These are phyloP conservation scores for Brachionus paranguensis DNA, from an alignment of 1,140 invertebrate genomes.

Conservation along the genomic window DNA sequence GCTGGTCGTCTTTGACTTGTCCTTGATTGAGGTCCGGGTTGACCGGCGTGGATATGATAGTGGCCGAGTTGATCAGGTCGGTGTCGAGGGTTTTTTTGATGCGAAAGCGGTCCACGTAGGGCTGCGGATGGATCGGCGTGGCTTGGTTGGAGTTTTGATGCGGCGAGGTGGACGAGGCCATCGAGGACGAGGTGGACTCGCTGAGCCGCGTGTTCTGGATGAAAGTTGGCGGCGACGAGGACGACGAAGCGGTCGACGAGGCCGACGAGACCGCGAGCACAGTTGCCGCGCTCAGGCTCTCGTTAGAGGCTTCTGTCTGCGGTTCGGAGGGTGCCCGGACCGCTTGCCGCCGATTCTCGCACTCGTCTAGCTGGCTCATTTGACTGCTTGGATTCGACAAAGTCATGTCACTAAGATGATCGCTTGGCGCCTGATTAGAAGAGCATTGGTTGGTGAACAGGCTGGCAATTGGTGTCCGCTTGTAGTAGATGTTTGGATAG, in stretches of 20 bases:
- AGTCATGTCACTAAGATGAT: not conserved
- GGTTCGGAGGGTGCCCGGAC: not conserved
- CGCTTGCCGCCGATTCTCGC: not conserved
- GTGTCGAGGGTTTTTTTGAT: conserved; percentile 7
- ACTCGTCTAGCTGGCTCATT: not conserved
- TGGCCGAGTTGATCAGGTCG: not conserved
- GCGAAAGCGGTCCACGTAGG: not conserved
- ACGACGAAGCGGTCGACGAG: not conserved
- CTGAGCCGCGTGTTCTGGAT: not conserved
- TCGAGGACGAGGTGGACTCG: not conserved
- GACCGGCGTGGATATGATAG: not conserved
- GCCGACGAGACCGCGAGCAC: not conserved
- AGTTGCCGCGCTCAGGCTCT: not conserved
- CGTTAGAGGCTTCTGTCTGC: not conserved
- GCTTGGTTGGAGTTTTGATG: not conserved
- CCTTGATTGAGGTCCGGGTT: not conserved
- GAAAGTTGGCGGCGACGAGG: conserved; percentile 7
- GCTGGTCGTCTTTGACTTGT: not conserved
- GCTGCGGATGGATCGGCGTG: not conserved
- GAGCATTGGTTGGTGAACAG: not conserved
- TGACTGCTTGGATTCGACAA: not conserved
- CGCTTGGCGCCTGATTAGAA: not conserved
- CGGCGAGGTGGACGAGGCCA: not conserved
- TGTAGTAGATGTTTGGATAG: not conserved
- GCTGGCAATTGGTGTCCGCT: not conserved